phyloP scores from a whole-genome alignment of 2,797 vertebrate genomes.

The Liasis olivaceus region DNA sequence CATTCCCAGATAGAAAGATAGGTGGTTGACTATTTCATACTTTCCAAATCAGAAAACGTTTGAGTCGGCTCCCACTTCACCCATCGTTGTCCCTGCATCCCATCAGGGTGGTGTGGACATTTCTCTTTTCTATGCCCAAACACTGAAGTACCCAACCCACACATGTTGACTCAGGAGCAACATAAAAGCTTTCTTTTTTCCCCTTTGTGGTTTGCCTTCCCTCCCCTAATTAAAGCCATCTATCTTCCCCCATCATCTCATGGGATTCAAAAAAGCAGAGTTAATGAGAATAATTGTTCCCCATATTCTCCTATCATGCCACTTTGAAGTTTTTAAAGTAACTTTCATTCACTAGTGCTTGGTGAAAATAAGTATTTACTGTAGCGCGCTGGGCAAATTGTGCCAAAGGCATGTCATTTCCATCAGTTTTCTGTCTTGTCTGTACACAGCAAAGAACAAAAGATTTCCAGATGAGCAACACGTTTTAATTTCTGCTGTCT shows the following conservation, averaged over 20 bases:
- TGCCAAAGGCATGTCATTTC: constrained; percentile 24
- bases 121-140: not conserved
- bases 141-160: not conserved
- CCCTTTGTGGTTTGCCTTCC: constrained; percentile 16
- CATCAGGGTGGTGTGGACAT: not conserved
- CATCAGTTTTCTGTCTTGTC: constrained; percentile 34
- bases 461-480: constrained; percentile 31
- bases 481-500: constrained; percentile 47
- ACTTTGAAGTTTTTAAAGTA: constrained; percentile 57
- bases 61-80: not conserved
- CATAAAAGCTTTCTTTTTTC: not conserved
- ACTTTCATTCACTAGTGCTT: constrained; percentile 21
- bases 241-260: constrained; percentile 46
- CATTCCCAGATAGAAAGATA: too few species aligned
- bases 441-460: constrained; percentile 51
- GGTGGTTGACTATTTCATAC: not conserved
- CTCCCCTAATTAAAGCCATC: constrained; percentile 48
- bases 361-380: constrained; percentile 22
- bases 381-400: not conserved
- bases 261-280: not conserved
- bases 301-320: constrained; percentile 25
- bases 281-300: constrained; percentile 53
- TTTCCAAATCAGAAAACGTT: not conserved
- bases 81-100: not conserved
- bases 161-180: constrained; percentile 6